Conservation (phyloP, 2,888 invertebrate species). For the Andrena flavipes region DNA sequence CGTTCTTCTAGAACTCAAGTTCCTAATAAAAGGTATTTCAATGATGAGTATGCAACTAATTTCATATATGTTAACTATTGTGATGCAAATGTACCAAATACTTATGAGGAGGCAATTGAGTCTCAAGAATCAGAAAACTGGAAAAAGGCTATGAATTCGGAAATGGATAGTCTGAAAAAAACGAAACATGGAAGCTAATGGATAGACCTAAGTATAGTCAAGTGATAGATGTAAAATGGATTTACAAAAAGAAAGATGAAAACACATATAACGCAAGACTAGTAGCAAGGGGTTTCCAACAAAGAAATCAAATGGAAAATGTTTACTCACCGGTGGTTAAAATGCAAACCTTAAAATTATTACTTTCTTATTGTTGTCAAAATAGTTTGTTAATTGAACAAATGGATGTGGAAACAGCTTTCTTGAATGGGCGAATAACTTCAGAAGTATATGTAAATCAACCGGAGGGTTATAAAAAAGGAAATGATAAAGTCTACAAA, state of each 20-base stretch:
- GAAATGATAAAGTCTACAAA: too few species aligned
- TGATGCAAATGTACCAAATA: constrained; percentile 45
- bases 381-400: too few species aligned
- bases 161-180: constrained; percentile 58
- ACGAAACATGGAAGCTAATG: constrained; percentile 57
- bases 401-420: too few species aligned
- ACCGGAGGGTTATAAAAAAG: too few species aligned
- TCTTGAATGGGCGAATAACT: too few species aligned
- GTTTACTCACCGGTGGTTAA: constrained; percentile 22
- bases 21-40: too few species aligned
- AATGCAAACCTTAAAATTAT: too few species aligned
- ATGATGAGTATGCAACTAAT: neutral
- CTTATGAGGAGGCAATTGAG: constrained; percentile 43
- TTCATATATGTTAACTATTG: constrained; percentile 50
- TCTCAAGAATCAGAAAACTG: constrained; percentile 27
- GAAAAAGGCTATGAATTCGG: constrained; percentile 50
- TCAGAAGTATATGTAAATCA: too few species aligned
- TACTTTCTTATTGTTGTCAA: too few species aligned
- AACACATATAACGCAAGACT: constrained; percentile 54
- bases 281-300: constrained; percentile 59
- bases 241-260: constrained; percentile 48
- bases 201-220: constrained; percentile 44
- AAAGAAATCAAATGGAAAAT: constrained; percentile 55
- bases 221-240: constrained; percentile 55
- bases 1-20: too few species aligned